phyloP scores from a whole-genome alignment of 1,140 invertebrate species.

The Drosophila hydei region DNA sequence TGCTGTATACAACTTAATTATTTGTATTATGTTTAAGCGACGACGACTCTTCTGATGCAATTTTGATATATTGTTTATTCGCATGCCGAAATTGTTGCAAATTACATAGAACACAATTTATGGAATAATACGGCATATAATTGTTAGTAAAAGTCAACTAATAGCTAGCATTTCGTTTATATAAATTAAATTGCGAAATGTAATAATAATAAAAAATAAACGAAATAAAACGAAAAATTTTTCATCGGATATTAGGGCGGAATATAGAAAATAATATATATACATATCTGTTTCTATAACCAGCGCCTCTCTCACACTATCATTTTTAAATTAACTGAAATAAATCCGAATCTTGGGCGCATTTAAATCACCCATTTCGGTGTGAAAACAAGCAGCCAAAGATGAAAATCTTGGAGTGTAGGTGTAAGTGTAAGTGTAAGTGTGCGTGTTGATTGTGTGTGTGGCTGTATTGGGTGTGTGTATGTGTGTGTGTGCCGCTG shows the following conservation, averaged over 20 bases:
- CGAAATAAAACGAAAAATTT: conserved; percentile 30
- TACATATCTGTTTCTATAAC: conserved; percentile 7
- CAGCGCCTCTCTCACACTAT: conserved; percentile 6
- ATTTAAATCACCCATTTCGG: conserved; percentile 14
- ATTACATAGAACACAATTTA: conserved; percentile 66
- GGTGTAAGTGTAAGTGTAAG: conserved; percentile 1
- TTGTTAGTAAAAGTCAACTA: conserved; percentile 51
- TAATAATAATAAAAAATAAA: conserved; percentile 27
- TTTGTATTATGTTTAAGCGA: conserved; percentile 20
- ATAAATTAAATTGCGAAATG: conserved; percentile 45
- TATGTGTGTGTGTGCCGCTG: conserved; percentile 25
- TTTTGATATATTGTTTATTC: conserved; percentile 42
- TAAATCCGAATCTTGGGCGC: conserved; percentile 11
- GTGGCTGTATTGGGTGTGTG: conserved; percentile 21
- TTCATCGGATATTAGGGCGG: not conserved
- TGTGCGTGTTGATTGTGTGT: conserved; percentile 1
- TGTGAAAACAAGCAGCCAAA: conserved; percentile 53
- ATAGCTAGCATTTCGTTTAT: conserved; percentile 54
- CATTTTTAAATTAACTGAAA: conserved; percentile 34
- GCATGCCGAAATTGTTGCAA: conserved; percentile 47
- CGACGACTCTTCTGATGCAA: conserved; percentile 21
- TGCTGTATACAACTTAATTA: conserved; percentile 27
- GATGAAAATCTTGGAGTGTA: conserved; percentile 9
- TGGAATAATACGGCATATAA: conserved; percentile 52
- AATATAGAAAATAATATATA: conserved; percentile 21